phyloP scores from a whole-genome alignment of 37 sponge, comb jelly and placozoan species.

The Hexactinellida sp. region DNA sequence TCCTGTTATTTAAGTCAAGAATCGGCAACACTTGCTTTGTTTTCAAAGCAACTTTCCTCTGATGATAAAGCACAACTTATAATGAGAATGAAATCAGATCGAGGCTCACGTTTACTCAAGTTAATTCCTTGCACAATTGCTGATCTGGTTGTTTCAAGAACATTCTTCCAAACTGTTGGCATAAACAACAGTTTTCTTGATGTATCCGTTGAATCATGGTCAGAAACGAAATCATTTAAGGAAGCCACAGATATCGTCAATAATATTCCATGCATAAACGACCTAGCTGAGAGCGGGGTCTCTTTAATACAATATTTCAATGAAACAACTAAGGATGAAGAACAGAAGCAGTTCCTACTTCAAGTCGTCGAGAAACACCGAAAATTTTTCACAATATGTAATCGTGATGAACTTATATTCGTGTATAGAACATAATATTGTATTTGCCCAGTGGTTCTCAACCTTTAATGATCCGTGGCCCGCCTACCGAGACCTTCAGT shows the following conservation, averaged over 20 bases:
- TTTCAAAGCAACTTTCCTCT: neutral
- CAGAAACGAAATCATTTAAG: too few relatives aligned
- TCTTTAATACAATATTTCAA: neutral
- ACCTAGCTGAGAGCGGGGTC: neutral
- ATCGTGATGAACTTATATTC: too few relatives aligned
- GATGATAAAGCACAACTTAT: neutral
- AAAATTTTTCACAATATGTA: neutral
- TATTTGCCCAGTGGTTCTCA: too few relatives aligned
- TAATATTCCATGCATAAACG: neutral
- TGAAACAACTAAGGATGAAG: too few relatives aligned
- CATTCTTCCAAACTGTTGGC: neutral
- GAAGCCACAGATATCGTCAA: neutral
- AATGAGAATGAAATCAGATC: neutral
- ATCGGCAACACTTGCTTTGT: neutral
- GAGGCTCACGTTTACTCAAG: neutral
- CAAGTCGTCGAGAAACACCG: neutral
- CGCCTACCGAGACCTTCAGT: too few relatives aligned
- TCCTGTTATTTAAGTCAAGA: neutral
- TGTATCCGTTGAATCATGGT: neutral
- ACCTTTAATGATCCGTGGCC: too few relatives aligned
- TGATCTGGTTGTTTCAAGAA: neutral
- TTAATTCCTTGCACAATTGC: neutral
- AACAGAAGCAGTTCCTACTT: neutral
- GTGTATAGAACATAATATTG: too few relatives aligned
- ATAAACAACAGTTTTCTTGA: neutral